phyloP scores from a whole-genome alignment of 2,888 invertebrate genomes.

The Xestia xanthographa region DNA sequence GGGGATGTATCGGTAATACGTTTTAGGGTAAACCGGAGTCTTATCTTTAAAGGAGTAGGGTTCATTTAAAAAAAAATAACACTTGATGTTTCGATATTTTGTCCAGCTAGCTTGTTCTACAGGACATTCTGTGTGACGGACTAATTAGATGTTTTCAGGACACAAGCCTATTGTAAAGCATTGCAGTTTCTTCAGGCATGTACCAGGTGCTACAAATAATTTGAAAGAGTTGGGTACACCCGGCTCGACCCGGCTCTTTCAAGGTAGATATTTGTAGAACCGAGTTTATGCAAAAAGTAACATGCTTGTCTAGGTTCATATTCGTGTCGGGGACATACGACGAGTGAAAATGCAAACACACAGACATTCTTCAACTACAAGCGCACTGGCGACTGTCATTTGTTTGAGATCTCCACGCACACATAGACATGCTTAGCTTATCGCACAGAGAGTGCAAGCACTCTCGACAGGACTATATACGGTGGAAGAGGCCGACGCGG shows the following conservation, averaged over 20 bases:
- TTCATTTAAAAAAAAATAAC: too few relatives aligned
- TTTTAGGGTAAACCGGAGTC: too few relatives aligned
- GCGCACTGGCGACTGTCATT: neutral
- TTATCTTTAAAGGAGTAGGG: too few relatives aligned
- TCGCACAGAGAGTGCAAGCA: neutral
- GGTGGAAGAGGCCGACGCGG: too few relatives aligned
- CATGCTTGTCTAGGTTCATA: neutral
- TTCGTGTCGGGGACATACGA: neutral
- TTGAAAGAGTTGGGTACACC: neutral
- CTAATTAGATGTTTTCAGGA: too few relatives aligned
- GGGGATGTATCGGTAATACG: too few relatives aligned
- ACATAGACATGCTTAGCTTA: neutral
- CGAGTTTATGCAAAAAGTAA: neutral
- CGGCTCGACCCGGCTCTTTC: neutral
- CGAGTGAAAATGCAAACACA: neutral
- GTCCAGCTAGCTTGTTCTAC: too few relatives aligned
- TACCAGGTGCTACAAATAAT: neutral
- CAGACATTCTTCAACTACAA: neutral
- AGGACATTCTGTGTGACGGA: too few relatives aligned
- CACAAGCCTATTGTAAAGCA: too few relatives aligned
- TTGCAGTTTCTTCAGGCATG: neutral
- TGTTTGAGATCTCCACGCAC: neutral
- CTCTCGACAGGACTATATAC: neutral
- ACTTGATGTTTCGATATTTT: too few relatives aligned
- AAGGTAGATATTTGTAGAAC: neutral